These are phyloP conservation scores for Priocnemis perturbator DNA, from an alignment of 2,888 invertebrate genomes.

Conservation along the genomic window DNA sequence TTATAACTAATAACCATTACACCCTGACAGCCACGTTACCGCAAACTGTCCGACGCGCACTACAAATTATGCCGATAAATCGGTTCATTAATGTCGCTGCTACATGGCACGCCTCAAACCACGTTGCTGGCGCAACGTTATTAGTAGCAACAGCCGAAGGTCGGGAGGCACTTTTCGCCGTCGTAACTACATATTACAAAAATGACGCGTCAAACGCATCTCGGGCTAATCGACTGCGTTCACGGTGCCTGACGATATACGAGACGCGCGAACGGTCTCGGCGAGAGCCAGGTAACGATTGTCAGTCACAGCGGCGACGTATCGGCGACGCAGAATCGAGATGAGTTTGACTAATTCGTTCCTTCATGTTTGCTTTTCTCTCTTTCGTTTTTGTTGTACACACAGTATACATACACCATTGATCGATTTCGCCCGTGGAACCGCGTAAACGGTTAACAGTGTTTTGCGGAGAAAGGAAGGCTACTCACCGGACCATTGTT, in stretches of 20 bases:
- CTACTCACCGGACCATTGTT: too few species aligned
- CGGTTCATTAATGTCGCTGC: constrained; percentile 45
- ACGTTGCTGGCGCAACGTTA: constrained; percentile 43
- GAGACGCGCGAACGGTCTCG: too few species aligned
- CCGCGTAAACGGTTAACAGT: neutral
- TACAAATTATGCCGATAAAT: constrained; percentile 49
- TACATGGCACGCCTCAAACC: constrained; percentile 30
- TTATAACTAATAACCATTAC: neutral
- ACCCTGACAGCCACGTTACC: constrained; percentile 22
- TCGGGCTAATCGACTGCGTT: too few species aligned
- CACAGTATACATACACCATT: neutral
- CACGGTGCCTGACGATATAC: too few species aligned
- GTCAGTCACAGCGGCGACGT: too few species aligned
- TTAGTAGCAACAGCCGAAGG: constrained; percentile 32
- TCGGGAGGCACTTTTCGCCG: constrained; percentile 34
- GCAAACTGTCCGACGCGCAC: constrained; percentile 21
- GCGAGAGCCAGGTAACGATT: too few species aligned
- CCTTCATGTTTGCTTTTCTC: too few species aligned
- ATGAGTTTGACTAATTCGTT: too few species aligned
- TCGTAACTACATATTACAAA: constrained; percentile 2
- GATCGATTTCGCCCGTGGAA: too few species aligned
- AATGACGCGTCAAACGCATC: too few species aligned
- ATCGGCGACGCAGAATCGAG: too few species aligned
- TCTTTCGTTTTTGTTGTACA: too few species aligned
- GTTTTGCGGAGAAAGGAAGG: neutral